Evolutionary conservation across 2,113 vertebrate species (phyloP), one percentile per base, ranked within the genome.

Genomic region (Pangasianodon gigas): DNA sequence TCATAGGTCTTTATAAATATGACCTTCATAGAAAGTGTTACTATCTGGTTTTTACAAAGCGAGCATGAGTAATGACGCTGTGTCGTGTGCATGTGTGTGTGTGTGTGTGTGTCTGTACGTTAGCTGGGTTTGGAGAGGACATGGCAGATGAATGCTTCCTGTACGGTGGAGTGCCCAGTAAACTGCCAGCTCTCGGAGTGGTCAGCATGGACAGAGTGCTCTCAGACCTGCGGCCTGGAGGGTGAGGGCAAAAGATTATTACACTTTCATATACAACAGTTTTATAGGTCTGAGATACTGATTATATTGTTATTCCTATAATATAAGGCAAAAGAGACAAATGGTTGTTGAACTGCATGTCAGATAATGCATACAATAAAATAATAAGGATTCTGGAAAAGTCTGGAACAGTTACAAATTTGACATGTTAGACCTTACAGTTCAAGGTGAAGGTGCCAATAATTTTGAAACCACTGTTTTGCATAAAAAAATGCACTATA

Each of bases 161-260:
- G 98, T 2, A 88, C 96, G 65, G 98, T 99, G 62, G 98, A 99
- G 93, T 99, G 98, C 93, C 98, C 98, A 1, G 96, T 99, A 89
- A 99, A 99, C 96, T 99, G 98, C 83, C 98, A 98, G 94, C 97
- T 99, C 81, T 98, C 98, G 0, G 98, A 97, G 24, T 99, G 98
- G 98, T 98, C 98, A 0, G 3, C 93, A 1, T 99, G 98, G 98
- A 98, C 98, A 0, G 96, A 97, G 74, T 99, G 98, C 79, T 99
- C 98, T 0, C 97, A 98, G 93, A 97, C 96, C 16, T 99, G 98
- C 90, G 98, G 98, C 71, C 96, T 99, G 48, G 96, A 97, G 88
- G 98, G 98, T 99, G 90, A 91, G 95, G 0, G 11, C 52, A 8
- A 14, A 29, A 21, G 1, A 62, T 26, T 2, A 67, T 67, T 18